phyloP scores from a whole-genome alignment of 2,113 vertebrate species.

The Colinus virginianus region DNA sequence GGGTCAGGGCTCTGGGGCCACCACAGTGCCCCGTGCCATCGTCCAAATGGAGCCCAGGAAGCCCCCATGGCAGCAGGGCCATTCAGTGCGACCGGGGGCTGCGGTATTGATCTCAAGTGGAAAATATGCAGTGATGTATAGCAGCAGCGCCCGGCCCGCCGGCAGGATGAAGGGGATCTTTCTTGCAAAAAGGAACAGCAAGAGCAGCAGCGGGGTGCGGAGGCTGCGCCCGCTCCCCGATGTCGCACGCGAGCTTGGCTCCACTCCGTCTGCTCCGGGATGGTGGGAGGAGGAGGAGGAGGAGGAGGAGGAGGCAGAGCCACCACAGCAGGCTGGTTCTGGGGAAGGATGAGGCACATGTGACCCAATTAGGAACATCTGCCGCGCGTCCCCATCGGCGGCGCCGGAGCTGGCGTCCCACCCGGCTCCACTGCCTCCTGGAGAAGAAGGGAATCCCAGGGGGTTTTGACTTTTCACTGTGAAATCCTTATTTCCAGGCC shows the following conservation, averaged over 20 bases:
- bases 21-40: background rate
- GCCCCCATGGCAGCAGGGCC: background rate
- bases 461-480: background rate
- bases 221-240: accelerated
- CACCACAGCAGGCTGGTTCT: accelerated
- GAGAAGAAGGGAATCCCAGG: background rate
- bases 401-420: accelerated
- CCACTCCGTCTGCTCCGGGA: background rate
- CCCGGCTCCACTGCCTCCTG: background rate
- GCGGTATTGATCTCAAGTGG: constrained; percentile 30
- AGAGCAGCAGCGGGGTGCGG: background rate
- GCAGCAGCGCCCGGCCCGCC: background rate
- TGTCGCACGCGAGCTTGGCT: background rate
- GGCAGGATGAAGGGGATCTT: background rate
- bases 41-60: background rate
- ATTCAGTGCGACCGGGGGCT: background rate
- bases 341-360: background rate
- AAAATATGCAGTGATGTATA: constrained; percentile 21
- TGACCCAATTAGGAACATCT: background rate
- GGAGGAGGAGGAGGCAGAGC: background rate
- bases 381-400: background rate
- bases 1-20: accelerated
- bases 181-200: background rate
- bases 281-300: background rate
- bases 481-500: background rate